A percentile compares a stretch with the other conserved stretches of the same genome.
Evolutionary conservation across 2,113 vertebrate species (phyloP).

Genomic region (Colistium nudipinnis): DNA sequence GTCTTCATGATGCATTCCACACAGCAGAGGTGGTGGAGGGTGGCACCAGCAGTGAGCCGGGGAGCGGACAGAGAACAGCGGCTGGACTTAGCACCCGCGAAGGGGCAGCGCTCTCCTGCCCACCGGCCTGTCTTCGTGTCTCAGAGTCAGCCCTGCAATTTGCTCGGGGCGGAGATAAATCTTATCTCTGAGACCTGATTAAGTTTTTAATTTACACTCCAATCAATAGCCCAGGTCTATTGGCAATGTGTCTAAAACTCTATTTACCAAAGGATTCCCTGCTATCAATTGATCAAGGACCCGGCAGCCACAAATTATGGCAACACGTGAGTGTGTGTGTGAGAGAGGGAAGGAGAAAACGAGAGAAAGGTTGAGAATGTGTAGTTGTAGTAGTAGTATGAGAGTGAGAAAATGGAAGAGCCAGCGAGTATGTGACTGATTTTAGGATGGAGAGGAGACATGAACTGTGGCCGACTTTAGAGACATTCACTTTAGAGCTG

Average conservation of each 20-base stretch:
- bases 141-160: conserved; percentile 81
- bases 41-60: conserved; percentile 5
- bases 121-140: conserved; percentile 66
- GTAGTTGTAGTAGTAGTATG: too few species aligned
- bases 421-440: conserved; percentile 47
- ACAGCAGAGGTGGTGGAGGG: conserved; percentile 11
- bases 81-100: conserved; percentile 52
- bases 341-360: conserved; percentile 13
- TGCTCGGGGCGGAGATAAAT: conserved; percentile 85
- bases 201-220: conserved; percentile 99
- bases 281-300: conserved; percentile 99
- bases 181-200: conserved; percentile 94
- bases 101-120: conserved; percentile 66
- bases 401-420: conserved; percentile 42
- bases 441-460: conserved; percentile 61
- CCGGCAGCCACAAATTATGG: conserved; percentile 94
- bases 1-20: conserved; percentile 29
- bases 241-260: conserved; percentile 99
- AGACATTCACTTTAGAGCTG: conserved; percentile 42
- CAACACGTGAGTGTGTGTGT: conserved; percentile 57
- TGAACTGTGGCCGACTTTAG: conserved; percentile 15
- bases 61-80: conserved; percentile 19
- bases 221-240: conserved; percentile 99
- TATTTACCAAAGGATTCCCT: conserved; percentile 99
- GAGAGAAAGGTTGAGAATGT: conserved; percentile 36